Evolutionary conservation across 2,113 vertebrate genomes (phyloP).

Genomic region (Mungos mungo): DNA sequence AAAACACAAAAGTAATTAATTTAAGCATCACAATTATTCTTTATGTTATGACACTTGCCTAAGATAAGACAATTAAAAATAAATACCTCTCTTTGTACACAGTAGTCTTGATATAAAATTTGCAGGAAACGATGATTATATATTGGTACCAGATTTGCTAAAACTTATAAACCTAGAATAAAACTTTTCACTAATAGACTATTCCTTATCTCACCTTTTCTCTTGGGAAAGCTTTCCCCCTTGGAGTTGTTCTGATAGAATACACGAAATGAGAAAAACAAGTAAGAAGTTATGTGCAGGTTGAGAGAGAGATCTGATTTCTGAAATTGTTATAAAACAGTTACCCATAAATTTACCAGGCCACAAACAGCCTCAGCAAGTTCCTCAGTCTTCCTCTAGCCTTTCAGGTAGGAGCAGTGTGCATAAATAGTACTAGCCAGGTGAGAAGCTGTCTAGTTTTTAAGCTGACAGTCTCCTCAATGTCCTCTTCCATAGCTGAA

Average conservation of each 20-base stretch:
- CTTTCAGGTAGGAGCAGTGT: background rate
- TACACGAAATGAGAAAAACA: background rate
- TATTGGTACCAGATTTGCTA: background rate
- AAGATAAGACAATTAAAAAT: background rate
- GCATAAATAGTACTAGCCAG: background rate
- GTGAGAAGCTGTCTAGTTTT: background rate
- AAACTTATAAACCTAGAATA: background rate
- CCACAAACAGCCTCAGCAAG: background rate
- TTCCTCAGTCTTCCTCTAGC: background rate
- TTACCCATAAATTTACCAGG: background rate
- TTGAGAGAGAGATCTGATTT: conserved; percentile 44
- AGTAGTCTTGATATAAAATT: background rate
- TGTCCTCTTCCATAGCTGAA: background rate
- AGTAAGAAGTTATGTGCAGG: background rate
- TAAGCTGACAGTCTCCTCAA: background rate
- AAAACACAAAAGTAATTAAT: conserved; percentile 34
- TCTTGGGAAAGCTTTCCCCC: background rate
- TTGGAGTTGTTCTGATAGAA: background rate
- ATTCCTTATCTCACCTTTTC: background rate
- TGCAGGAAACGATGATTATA: background rate
- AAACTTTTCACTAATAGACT: background rate
- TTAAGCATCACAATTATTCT: background rate
- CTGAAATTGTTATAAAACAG: background rate
- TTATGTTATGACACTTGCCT: background rate
- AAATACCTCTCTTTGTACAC: background rate